Percentiles rank a stretch among this genome's conserved stretches.
These are phyloP conservation scores for Menura novaehollandiae DNA, from an alignment of 2,113 vertebrate genomes.

Conservation along the genomic window DNA sequence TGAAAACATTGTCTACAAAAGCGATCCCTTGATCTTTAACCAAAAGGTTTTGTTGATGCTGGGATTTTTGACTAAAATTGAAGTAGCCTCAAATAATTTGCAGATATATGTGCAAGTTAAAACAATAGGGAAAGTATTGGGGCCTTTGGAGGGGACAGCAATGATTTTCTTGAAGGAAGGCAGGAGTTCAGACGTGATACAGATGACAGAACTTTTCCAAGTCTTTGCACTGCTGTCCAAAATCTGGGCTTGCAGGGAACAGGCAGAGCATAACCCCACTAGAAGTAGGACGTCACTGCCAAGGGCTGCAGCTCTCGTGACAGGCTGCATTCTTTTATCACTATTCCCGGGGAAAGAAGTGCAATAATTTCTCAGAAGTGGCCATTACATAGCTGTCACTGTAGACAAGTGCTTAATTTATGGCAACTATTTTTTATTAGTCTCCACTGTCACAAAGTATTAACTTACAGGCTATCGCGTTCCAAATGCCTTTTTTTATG, in stretches of 20 bases:
- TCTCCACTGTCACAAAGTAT: constrained; percentile 15
- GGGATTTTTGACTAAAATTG: not conserved
- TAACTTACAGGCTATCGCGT: not conserved
- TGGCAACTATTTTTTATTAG: constrained; percentile 39
- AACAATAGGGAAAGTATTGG: not conserved
- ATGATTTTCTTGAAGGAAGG: not conserved
- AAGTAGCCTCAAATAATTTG: not conserved
- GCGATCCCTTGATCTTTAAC: not conserved
- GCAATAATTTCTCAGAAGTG: constrained; percentile 25
- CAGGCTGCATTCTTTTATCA: not conserved
- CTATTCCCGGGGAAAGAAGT: not conserved
- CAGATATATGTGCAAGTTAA: not conserved
- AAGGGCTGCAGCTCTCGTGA: not conserved
- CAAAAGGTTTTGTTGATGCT: not conserved
- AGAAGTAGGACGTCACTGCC: not conserved
- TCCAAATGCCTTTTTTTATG: constrained; percentile 12
- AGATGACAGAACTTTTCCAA: not conserved
- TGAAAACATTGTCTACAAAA: constrained; percentile 2
- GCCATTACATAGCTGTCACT: not conserved
- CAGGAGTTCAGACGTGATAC: not conserved
- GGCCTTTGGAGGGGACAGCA: not conserved
- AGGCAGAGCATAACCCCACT: not conserved
- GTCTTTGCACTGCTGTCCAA: not conserved
- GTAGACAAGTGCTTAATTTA: constrained; percentile 27
- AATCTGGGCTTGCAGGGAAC: not conserved